phyloP scores from a whole-genome alignment of 2,113 vertebrate species.

The Silurus meridionalis region DNA sequence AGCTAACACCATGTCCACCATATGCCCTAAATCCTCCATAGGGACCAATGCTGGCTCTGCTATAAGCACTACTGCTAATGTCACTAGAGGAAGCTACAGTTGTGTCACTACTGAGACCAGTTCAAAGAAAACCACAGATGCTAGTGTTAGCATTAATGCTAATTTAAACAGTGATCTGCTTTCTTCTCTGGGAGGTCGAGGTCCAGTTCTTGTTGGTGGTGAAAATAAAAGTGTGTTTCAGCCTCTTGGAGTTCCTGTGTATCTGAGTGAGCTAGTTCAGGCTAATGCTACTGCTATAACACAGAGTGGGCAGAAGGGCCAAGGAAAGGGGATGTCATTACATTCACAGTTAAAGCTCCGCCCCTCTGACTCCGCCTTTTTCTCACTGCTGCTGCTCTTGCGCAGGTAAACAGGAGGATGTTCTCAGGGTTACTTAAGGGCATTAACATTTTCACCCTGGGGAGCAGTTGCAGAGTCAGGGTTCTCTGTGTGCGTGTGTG shows the following conservation, averaged over 20 bases:
- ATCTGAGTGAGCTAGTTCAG: neutral
- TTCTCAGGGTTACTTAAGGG: conserved; percentile 11
- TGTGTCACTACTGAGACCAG: neutral
- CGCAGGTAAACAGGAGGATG: conserved; percentile 40
- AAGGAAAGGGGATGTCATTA: neutral
- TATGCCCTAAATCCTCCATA: neutral
- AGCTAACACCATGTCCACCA: neutral
- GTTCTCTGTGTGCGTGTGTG: neutral
- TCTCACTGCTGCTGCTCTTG: conserved; percentile 47
- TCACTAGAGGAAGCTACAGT: neutral
- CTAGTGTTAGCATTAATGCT: neutral
- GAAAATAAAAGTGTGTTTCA: neutral
- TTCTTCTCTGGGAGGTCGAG: neutral
- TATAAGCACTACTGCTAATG: neutral
- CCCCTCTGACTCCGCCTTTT: conserved; percentile 44
- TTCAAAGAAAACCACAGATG: neutral
- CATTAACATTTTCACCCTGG: neutral
- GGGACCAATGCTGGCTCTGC: neutral
- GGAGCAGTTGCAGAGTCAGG: neutral
- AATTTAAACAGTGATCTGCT: neutral
- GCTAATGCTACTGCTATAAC: neutral
- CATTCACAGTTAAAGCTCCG: neutral
- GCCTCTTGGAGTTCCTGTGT: neutral
- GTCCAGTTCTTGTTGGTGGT: neutral
- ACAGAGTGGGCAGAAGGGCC: neutral